phyloP scores from a whole-genome alignment of 2,888 invertebrate species.

The Spialia ferax region DNA sequence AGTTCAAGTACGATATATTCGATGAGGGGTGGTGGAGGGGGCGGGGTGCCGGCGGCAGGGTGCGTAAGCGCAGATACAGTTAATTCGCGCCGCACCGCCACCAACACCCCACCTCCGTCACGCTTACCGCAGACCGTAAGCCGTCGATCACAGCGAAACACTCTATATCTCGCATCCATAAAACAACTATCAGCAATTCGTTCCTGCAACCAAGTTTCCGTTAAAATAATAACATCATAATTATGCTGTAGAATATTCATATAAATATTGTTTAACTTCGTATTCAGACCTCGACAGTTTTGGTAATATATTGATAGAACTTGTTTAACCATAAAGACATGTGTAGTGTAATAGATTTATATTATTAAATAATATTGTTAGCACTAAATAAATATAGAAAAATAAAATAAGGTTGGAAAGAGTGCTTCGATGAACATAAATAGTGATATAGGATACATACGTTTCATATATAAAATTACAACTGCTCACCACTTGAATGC shows the following conservation, averaged over 20 bases:
- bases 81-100: no score
- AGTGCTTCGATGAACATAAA: background rate
- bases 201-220: slow-evolving; percentile 2
- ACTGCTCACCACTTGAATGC: background rate
- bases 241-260: slow-evolving; percentile 27
- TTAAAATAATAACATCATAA: slow-evolving; percentile 12
- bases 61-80: no score
- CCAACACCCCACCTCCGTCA: no score
- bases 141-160: slow-evolving; percentile 1
- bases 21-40: no score
- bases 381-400: background rate
- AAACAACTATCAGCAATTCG: background rate
- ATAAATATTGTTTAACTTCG: slow-evolving; percentile 19
- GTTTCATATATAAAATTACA: background rate
- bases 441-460: background rate
- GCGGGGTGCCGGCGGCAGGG: no score
- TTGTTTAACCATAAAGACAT: background rate
- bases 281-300: slow-evolving; percentile 20
- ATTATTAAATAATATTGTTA: background rate
- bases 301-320: slow-evolving; percentile 6
- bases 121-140: background rate
- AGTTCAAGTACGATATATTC: no score
- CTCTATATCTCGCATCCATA: background rate
- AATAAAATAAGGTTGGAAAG: background rate
- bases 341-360: background rate